These are phyloP conservation scores for Bos javanicus DNA, from an alignment of 2,113 vertebrate genomes.

Conservation along the genomic window DNA sequence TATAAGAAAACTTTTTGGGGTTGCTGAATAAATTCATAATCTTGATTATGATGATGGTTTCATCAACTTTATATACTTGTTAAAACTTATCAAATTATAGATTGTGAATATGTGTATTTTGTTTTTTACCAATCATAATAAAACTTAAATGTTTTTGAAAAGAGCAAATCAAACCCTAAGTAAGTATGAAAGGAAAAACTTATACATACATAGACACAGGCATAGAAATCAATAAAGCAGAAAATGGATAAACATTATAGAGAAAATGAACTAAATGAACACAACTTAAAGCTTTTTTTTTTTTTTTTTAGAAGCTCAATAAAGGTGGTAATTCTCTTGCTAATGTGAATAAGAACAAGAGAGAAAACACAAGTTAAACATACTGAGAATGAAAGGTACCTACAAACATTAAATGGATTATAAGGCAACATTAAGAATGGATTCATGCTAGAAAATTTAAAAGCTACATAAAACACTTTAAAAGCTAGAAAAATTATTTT, in stretches of 20 bases:
- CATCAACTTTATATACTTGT: not conserved
- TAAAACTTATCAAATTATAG: not conserved
- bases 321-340: not conserved
- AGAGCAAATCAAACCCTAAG: not conserved
- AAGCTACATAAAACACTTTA: not conserved
- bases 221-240: not conserved
- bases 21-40: not conserved
- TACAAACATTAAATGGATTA: not conserved
- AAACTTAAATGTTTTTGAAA: not conserved
- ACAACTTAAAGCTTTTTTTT: not conserved
- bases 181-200: not conserved
- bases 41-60: not conserved
- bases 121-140: not conserved
- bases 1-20: not conserved
- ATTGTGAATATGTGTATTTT: not conserved
- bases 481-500: not conserved
- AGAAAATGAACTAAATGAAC: not conserved
- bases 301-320: not conserved
- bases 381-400: not conserved
- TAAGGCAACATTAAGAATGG: not conserved
- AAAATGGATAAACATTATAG: not conserved
- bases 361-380: not conserved
- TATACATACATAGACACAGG: not conserved
- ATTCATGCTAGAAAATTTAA: not conserved
- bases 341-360: not conserved